phyloP scores from a whole-genome alignment of 1,140 invertebrate species.

The Euschistus heros region DNA sequence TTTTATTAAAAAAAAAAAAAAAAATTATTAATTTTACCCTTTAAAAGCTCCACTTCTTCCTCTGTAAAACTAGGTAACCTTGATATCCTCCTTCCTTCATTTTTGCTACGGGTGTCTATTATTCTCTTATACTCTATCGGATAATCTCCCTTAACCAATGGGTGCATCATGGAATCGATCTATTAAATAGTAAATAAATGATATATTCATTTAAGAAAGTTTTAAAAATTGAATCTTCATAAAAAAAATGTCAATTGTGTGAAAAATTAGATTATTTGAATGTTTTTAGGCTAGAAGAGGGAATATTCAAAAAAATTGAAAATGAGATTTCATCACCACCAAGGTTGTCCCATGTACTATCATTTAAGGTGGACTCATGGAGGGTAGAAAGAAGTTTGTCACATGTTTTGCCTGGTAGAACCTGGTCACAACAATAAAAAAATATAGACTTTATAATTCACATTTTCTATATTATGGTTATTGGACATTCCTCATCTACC shows the following conservation, averaged over 20 bases:
- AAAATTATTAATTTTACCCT: constrained; percentile 28
- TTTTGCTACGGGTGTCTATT: constrained; percentile 37
- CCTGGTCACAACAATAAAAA: too few species aligned
- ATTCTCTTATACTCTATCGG: constrained; percentile 39
- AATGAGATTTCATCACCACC: too few species aligned
- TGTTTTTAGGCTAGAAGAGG: too few species aligned
- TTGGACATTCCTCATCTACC: too few species aligned
- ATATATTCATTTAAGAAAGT: constrained; percentile 23
- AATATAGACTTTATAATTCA: too few species aligned
- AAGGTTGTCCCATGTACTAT: too few species aligned
- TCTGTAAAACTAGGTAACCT: constrained; percentile 41
- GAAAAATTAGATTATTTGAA: background rate
- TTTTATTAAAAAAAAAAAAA: background rate
- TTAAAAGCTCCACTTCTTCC: constrained; percentile 38
- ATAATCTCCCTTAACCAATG: constrained; percentile 45
- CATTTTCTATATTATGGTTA: too few species aligned
- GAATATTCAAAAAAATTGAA: too few species aligned
- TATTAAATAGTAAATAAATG: constrained; percentile 29
- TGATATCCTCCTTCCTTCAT: constrained; percentile 37
- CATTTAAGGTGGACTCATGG: too few species aligned
- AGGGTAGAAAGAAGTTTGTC: too few species aligned
- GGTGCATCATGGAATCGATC: constrained; percentile 40
- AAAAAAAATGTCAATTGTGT: background rate
- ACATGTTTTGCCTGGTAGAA: too few species aligned
- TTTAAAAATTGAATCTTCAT: background rate